Evolutionary conservation across 2,888 invertebrate genomes (phyloP).

Genomic region (Cybosia mesomella): DNA sequence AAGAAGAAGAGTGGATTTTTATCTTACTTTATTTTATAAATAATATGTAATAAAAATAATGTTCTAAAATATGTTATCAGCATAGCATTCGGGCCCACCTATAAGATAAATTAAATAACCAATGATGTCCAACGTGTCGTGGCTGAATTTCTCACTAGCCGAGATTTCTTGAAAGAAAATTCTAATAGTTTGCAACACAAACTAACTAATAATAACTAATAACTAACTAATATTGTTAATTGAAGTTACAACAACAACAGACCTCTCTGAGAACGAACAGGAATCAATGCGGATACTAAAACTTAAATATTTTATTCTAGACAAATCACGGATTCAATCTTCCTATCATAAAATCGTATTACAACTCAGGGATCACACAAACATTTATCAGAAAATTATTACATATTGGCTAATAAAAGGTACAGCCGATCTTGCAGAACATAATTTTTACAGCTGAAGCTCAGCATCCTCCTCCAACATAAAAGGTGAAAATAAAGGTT

Average conservation of each 20-base stretch:
- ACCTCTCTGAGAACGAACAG: background rate
- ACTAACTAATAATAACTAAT: no score
- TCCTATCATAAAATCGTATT: conserved; percentile 2
- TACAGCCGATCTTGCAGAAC: conserved; percentile 18
- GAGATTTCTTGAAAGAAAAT: background rate
- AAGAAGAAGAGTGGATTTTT: no score
- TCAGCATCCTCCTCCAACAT: conserved; percentile 27
- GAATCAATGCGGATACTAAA: background rate
- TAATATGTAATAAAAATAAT: background rate
- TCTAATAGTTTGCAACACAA: background rate
- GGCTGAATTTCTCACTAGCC: background rate
- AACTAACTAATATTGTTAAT: background rate
- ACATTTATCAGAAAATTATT: background rate
- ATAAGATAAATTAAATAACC: background rate
- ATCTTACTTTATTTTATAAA: no score
- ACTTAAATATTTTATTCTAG: background rate
- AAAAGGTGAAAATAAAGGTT: conserved; percentile 38
- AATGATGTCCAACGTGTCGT: background rate
- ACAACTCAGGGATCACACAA: background rate
- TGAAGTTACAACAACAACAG: background rate
- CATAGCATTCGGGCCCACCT: background rate
- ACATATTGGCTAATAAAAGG: conserved; percentile 9
- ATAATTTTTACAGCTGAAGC: conserved; percentile 22
- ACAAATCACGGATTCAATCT: conserved; percentile 4
- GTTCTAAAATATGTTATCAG: no score